Percentiles rank a stretch among this genome's conserved stretches.
phyloP scores from a whole-genome alignment of 2,888 invertebrate species.

The Latrodectus elegans region DNA sequence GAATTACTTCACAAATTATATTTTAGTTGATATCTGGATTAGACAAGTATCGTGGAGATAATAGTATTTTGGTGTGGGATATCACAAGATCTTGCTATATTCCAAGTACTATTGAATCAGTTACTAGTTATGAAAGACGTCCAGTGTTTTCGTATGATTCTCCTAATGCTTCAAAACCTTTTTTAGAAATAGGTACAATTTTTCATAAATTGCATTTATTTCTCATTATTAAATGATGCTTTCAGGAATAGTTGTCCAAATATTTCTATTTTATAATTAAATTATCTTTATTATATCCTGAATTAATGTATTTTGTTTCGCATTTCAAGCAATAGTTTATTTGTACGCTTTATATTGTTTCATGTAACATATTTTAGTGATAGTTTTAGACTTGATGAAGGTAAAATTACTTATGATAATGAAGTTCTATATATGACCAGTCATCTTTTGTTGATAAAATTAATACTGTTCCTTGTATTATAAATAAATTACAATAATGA shows the following conservation, averaged over 20 bases:
- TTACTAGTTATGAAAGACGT: constrained; percentile 49
- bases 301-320: no score
- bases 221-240: neutral
- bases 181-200: constrained; percentile 80
- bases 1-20: neutral
- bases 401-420: no score
- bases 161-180: constrained; percentile 77
- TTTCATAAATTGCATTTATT: neutral
- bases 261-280: neutral
- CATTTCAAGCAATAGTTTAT: no score
- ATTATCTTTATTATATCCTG: no score
- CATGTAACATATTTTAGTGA: no score
- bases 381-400: no score
- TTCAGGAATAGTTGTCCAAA: neutral
- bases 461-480: no score
- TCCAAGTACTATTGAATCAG: constrained; percentile 72
- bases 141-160: constrained; percentile 72
- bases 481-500: no score
- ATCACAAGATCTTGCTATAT: constrained; percentile 76
- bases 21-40: constrained; percentile 83
- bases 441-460: no score
- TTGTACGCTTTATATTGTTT: no score
- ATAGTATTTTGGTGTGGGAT: constrained; percentile 93
- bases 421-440: no score
- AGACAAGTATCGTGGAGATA: constrained; percentile 91